phyloP scores from a whole-genome alignment of 1,140 invertebrate genomes.

The Drosophila repleta region DNA sequence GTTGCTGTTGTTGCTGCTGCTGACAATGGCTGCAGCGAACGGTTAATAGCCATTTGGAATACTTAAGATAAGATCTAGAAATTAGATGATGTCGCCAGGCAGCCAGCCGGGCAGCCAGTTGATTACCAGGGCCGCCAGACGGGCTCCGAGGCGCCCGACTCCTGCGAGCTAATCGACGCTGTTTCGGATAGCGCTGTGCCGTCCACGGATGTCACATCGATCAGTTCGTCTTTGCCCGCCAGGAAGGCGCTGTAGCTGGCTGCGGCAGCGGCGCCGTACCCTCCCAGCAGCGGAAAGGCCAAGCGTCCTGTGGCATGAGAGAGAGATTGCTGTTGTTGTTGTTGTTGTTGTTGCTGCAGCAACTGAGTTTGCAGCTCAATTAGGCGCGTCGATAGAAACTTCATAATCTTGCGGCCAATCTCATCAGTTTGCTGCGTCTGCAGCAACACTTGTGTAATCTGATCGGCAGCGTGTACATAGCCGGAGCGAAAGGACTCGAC shows the following conservation, averaged over 20 bases:
- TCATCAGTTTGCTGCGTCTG: slow-evolving; percentile 90
- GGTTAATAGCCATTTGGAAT: slow-evolving; percentile 68
- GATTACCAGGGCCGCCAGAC: slow-evolving; percentile 80
- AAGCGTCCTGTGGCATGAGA: slow-evolving; percentile 42
- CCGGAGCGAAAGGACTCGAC: slow-evolving; percentile 93
- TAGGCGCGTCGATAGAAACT: slow-evolving; percentile 92
- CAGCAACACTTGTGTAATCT: slow-evolving; percentile 93
- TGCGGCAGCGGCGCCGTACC: slow-evolving; percentile 63
- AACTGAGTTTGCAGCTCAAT: slow-evolving; percentile 86
- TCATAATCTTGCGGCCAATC: slow-evolving; percentile 92
- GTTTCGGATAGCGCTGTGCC: slow-evolving; percentile 69
- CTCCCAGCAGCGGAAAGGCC: slow-evolving; percentile 62
- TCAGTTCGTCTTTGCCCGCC: slow-evolving; percentile 70
- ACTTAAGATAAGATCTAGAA: slow-evolving; percentile 65
- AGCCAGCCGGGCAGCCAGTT: slow-evolving; percentile 11
- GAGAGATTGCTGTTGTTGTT: slow-evolving; percentile 52
- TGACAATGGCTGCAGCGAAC: slow-evolving; percentile 35
- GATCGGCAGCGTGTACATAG: slow-evolving; percentile 95
- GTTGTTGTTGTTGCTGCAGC: slow-evolving; percentile 63
- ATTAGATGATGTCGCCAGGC: slow-evolving; percentile 29
- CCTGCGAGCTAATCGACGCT: slow-evolving; percentile 71
- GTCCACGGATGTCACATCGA: slow-evolving; percentile 80
- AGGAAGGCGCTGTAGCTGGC: slow-evolving; percentile 63
- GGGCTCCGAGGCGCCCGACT: slow-evolving; percentile 70
- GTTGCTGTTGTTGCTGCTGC: slow-evolving; percentile 50